Conservation (phyloP, 2,113 vertebrate species). For the Podarcis muralis region DNA sequence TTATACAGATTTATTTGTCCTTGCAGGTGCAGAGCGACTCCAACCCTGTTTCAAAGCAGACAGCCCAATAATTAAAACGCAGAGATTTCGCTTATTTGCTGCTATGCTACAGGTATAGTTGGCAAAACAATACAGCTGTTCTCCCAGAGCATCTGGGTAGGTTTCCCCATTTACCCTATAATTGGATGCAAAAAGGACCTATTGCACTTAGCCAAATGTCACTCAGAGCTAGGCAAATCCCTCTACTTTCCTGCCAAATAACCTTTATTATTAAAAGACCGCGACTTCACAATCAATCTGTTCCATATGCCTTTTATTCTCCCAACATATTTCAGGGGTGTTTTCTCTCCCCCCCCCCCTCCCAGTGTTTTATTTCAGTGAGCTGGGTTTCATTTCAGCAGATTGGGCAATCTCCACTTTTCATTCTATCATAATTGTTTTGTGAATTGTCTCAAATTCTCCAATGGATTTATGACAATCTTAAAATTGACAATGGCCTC, state of each 20-base stretch:
- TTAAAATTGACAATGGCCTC: conserved; percentile 73
- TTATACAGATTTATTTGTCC: conserved; percentile 59
- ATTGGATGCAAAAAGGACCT: conserved; percentile 42
- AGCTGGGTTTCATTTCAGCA: conserved; percentile 71
- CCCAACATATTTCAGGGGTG: conserved; percentile 44
- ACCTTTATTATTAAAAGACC: conserved; percentile 57
- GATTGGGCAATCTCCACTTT: conserved; percentile 73
- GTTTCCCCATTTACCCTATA: conserved; percentile 43
- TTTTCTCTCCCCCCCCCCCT: conserved; percentile 29
- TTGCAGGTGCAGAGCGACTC: conserved; percentile 53
- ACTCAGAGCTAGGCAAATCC: conserved; percentile 42
- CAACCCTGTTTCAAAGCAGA: conserved; percentile 53
- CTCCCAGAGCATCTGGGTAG: conserved; percentile 60
- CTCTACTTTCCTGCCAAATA: conserved; percentile 54
- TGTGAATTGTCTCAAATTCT: conserved; percentile 77
- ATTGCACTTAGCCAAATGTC: conserved; percentile 49
- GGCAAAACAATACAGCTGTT: conserved; percentile 62
- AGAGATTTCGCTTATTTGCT: conserved; percentile 65
- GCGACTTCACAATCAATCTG: conserved; percentile 1
- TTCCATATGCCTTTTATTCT: conserved; percentile 69
- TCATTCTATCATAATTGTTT: conserved; percentile 73
- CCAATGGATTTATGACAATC: conserved; percentile 71
- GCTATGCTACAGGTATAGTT: conserved; percentile 52
- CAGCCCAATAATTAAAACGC: conserved; percentile 52
- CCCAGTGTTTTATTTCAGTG: conserved; percentile 68